phyloP scores from a whole-genome alignment of 2,797 vertebrate species.

The Sebastes taczanowskii region DNA sequence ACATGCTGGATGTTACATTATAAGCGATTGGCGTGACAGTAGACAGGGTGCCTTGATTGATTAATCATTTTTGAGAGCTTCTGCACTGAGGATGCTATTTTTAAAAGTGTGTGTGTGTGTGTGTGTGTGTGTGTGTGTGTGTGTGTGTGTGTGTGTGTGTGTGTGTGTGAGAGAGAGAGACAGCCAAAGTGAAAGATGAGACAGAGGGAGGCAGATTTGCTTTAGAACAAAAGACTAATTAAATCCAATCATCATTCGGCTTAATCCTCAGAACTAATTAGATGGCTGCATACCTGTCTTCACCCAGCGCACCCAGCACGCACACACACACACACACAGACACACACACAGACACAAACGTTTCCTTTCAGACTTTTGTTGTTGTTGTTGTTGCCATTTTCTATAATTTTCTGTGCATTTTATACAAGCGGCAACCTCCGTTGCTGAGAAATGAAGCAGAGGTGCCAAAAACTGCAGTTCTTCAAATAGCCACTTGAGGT shows the following conservation, averaged over 20 bases:
- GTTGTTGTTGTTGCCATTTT: background rate
- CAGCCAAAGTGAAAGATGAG: background rate
- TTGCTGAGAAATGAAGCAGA: too few species aligned
- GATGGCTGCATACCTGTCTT: conserved; percentile 62
- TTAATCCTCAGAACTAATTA: conserved; percentile 79
- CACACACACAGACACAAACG: background rate
- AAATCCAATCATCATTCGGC: conserved; percentile 71
- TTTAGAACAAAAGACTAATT: conserved; percentile 72
- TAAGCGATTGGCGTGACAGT: background rate
- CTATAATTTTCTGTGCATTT: background rate
- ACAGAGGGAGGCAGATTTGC: conserved; percentile 1
- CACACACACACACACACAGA: conserved; percentile 5
- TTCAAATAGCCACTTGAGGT: background rate
- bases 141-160: background rate
- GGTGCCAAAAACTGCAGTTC: too few species aligned
- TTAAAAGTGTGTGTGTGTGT: background rate
- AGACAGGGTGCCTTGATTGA: background rate
- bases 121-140: background rate
- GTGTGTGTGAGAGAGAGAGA: background rate
- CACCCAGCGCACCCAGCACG: background rate
- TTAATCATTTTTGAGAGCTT: background rate
- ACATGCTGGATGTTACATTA: background rate
- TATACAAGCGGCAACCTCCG: too few species aligned
- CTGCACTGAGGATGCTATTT: background rate
- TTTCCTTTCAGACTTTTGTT: background rate